phyloP scores from a whole-genome alignment of 2,797 vertebrate genomes.

The Pelochelys cantorii region DNA sequence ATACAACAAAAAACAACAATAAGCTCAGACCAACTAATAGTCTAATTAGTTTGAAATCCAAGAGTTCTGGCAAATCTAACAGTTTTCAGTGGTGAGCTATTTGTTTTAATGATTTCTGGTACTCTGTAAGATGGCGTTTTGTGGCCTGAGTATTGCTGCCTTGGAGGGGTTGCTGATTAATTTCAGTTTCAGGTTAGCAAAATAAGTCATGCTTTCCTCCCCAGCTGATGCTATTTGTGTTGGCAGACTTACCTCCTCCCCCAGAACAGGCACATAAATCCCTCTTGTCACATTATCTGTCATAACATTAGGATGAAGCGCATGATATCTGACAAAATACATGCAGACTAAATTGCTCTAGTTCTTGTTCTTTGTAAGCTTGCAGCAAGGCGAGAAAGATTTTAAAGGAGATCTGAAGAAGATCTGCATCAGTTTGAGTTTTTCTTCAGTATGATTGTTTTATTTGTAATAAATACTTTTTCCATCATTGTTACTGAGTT shows the following conservation, averaged over 20 bases:
- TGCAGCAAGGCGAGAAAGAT: conserved; percentile 10
- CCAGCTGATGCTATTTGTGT: not conserved
- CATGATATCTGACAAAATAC: not conserved
- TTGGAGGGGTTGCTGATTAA: not conserved
- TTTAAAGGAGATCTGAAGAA: conserved; percentile 26
- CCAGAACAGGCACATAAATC: not conserved
- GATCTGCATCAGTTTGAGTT: not conserved
- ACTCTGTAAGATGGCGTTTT: not conserved
- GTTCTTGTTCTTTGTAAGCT: not conserved
- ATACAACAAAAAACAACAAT: not conserved
- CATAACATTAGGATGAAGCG: not conserved
- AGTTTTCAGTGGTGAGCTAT: not conserved
- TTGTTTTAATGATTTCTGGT: not conserved
- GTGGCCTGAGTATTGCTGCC: not conserved
- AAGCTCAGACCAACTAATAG: not conserved
- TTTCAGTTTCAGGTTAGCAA: not conserved
- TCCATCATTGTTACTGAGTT: conserved; percentile 8
- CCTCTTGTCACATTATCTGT: not conserved
- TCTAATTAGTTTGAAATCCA: not conserved
- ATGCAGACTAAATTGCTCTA: not conserved
- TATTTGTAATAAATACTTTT: not conserved
- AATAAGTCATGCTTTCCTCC: not conserved
- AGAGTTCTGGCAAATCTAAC: not conserved
- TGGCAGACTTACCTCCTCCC: not conserved
- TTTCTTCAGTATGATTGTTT: not conserved